A percentile compares a stretch with the other conserved stretches of the same genome.
These are phyloP conservation scores for Eristalis tenax DNA, from an alignment of 2,888 invertebrate species.

Conservation along the genomic window DNA sequence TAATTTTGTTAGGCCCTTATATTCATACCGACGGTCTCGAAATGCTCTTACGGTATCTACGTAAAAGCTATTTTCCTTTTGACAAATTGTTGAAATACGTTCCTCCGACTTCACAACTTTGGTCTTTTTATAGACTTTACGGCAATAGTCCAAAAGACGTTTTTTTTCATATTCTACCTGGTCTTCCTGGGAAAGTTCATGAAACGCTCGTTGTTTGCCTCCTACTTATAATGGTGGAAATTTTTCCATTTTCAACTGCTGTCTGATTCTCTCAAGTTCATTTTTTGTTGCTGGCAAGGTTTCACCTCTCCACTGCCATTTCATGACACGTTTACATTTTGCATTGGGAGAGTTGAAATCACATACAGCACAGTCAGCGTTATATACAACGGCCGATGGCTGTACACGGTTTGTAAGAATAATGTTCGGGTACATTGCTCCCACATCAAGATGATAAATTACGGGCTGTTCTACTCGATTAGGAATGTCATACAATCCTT, in stretches of 20 bases:
- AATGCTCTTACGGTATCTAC: constrained; percentile 99
- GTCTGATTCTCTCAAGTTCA: constrained; percentile 97
- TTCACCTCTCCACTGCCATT: constrained; percentile 96
- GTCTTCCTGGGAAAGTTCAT: constrained; percentile 89
- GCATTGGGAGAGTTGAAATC: constrained; percentile 96
- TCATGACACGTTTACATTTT: constrained; percentile 94
- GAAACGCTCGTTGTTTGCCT: constrained; percentile 92
- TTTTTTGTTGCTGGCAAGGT: constrained; percentile 82
- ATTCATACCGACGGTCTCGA: constrained; percentile 94
- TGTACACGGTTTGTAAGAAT: constrained; percentile 98
- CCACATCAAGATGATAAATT: constrained; percentile 99
- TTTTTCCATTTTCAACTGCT: constrained; percentile 97
- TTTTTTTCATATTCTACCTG: constrained; percentile 95
- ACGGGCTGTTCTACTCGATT: constrained; percentile 95
- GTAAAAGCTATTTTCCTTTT: constrained; percentile 99
- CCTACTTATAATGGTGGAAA: constrained; percentile 92
- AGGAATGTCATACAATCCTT: constrained; percentile 90
- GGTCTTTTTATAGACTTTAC: constrained; percentile 96
- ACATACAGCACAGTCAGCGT: constrained; percentile 95
- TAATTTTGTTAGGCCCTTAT: constrained; percentile 95
- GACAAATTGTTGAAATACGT: constrained; percentile 94
- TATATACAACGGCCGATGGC: constrained; percentile 97
- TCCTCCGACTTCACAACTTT: constrained; percentile 94
- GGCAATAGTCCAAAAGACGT: constrained; percentile 95
- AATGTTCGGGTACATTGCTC: constrained; percentile 99